A percentile compares a stretch with the other conserved stretches of the same genome.
Evolutionary conservation across 1,140 invertebrate species (phyloP).

Genomic region (Drosophila baimaii): DNA sequence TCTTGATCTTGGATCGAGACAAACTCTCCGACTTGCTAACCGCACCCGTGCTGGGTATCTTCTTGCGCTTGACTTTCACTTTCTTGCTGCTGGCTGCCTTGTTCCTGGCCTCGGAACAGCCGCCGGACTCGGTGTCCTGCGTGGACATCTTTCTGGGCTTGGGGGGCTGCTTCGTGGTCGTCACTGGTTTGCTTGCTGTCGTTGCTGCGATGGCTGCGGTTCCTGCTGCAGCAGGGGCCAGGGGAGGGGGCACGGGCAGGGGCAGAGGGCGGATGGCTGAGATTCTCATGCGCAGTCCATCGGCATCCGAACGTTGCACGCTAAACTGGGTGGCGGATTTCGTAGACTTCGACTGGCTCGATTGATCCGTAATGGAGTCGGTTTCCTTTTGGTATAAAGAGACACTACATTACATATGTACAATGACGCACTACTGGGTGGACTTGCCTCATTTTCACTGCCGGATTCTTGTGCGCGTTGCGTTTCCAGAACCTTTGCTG

Average conservation of each 20-base stretch:
- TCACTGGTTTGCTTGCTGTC: constrained; percentile 11
- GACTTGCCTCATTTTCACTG: constrained; percentile 81
- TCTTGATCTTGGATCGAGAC: constrained; percentile 32
- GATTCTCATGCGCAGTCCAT: constrained; percentile 82
- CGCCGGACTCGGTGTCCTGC: constrained; percentile 47
- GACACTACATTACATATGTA: constrained; percentile 9
- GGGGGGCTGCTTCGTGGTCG: constrained; percentile 18
- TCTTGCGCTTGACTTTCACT: constrained; percentile 74
- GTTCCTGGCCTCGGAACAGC: constrained; percentile 28
- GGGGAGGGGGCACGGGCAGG: constrained; percentile 8
- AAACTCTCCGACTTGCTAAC: constrained; percentile 34
- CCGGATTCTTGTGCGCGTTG: constrained; percentile 75
- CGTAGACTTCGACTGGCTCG: constrained; percentile 73
- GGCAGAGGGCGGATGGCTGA: constrained; percentile 74
- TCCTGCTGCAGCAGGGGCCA: constrained; percentile 37
- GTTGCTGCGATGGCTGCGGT: constrained; percentile 1
- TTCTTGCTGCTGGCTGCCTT: constrained; percentile 64
- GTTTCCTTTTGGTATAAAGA: constrained; percentile 60
- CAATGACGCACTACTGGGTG: not conserved
- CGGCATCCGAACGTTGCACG: constrained; percentile 79
- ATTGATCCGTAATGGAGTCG: constrained; percentile 77
- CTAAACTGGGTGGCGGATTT: constrained; percentile 82
- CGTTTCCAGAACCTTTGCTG: constrained; percentile 81
- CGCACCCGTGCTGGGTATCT: constrained; percentile 42
- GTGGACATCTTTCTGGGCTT: constrained; percentile 49